phyloP scores from a whole-genome alignment of 2,113 vertebrate species.

The Rhinogobius similis region DNA sequence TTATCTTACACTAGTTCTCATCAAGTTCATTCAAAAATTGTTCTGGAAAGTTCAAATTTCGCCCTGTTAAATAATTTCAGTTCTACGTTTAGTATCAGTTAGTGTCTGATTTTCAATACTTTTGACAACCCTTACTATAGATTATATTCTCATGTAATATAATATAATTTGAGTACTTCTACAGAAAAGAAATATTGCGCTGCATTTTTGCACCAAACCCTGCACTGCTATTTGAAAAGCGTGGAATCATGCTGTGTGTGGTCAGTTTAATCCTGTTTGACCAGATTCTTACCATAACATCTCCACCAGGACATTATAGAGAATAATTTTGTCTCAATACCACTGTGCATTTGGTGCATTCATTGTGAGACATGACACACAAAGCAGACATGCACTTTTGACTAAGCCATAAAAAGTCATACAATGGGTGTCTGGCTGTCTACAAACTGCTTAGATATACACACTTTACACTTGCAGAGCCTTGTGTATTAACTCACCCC shows the following conservation, averaged over 20 bases:
- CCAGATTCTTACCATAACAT: background rate
- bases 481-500: constrained; percentile 9
- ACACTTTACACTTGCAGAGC: background rate
- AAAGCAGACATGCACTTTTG: constrained; percentile 11
- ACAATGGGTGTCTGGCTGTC: constrained; percentile 11
- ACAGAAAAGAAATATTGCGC: background rate
- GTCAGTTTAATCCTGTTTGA: background rate
- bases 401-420: constrained; percentile 11
- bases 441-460: constrained; percentile 12
- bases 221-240: background rate
- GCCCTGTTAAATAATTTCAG: no score
- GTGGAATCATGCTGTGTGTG: background rate
- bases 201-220: background rate
- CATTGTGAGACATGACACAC: constrained; percentile 26
- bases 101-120: no score
- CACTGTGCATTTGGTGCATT: constrained; percentile 6
- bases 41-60: no score
- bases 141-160: background rate
- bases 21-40: no score
- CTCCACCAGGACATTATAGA: background rate
- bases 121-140: no score
- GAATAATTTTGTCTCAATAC: background rate
- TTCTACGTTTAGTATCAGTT: no score
- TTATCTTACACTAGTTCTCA: no score
- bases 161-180: background rate